Evolutionary conservation across 1,140 invertebrate genomes (phyloP), one percentile per base, ranked within the genome.

Genomic region (Sycophila sp.): DNA sequence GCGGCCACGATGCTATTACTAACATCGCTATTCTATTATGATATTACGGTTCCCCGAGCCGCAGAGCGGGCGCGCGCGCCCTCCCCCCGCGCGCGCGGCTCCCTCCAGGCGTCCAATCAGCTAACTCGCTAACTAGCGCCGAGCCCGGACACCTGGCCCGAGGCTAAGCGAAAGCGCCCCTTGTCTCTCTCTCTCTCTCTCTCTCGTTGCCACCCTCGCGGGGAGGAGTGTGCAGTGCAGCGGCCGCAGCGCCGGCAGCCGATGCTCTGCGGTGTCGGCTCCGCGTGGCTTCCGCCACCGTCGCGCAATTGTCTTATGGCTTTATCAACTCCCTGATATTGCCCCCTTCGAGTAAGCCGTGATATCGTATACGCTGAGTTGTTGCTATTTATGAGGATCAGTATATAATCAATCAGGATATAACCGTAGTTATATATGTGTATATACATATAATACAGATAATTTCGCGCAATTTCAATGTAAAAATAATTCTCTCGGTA

Each of bases 11-110:
- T 83, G 80, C 78, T 83, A 84, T 84, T 85, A 82, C 83, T 86
- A 85, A 86, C 83, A 83, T 86, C 81, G 81, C 83, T 86, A 86
- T 85, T 83, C 81, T 81, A 85, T 86, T 86, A 86, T 81, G 75
- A 81, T 76, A 83, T 84, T 82, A 84, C 76, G 75, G 73, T 78
- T 80, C 76, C 78, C 77, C 75, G 80, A 78, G 77, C 69, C 69
- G 69, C 71, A 60, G 74, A 63, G 51, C 62, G 71, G 51, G 69
- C 71, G 62, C 62, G 68, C 68, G 65, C 66, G 53, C 74, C 4
- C 65, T 76, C 78, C 73, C 36, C 75, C 77, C 75, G 79, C 78
- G 76, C 51, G 63, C 45, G 68, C 66, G 63, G 45, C 76, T 78
- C 77, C 74, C 78, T 78, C 73, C 74, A 76, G 76, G 77, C 80